Base-by-base conservation (phyloP, 2,888 invertebrate genomes). In the Blera fallax region DNA sequence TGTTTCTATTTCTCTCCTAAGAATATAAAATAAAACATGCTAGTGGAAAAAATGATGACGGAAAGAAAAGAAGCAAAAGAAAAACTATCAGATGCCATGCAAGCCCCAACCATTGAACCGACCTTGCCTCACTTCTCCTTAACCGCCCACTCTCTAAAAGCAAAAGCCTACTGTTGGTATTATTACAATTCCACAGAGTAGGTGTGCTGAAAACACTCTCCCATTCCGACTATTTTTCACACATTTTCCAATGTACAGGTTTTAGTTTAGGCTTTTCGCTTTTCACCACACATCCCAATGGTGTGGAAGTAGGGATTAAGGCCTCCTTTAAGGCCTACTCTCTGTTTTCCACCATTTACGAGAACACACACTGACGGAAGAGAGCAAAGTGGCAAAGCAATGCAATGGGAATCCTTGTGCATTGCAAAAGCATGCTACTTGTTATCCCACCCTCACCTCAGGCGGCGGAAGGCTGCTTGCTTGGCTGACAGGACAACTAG, bases 221-320 rank as follows among this genome's bases (percentile, higher is more conserved):
- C 27, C 37, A 21, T 70, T 50, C 45, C 45, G 65, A 24, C 34
- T 21, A 56, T 69, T 56, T 80, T 76, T 84, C 74, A 76, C 80
- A 84, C 80, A 74, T 70, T 52, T 80, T 74, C 70, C 73, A 64
- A 79, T 73, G 62, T 69, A 40, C 34, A 60, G 34, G 62, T 69
- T 74, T 79, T 65, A 50, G 64, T 65, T 80, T 18, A 70, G 74
- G 80, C 79, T 81, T 85, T 85, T 81, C 77, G 81, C 81, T 85
- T 85, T 85, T 85, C 85, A 85, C 85, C 85, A 85, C 81, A 85
- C 81, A 77, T 77, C 58, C 64, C 64, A 84, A 74, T 60, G 69
- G 67, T 56, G 62, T 79, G 78, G 73, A 83, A 62, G 67, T 54
- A 58, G 45, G 76, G 76, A 76, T 72, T 76, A 72, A 64, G 65